Evolutionary conservation across 2,888 invertebrate species (phyloP).

Genomic region (Oxytorus armatus): DNA sequence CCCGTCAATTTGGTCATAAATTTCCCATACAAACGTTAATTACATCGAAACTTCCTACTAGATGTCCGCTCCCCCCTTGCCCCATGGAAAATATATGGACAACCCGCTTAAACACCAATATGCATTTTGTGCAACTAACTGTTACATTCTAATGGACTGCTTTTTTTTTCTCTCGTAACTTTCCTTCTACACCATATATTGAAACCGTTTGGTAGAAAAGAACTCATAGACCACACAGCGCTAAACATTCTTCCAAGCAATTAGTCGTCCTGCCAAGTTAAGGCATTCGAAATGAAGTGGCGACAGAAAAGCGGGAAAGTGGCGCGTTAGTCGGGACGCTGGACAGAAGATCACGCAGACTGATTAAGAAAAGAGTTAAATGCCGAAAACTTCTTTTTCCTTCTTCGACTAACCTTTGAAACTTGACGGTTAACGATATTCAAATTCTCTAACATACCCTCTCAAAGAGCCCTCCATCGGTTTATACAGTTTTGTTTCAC

Average conservation of each 20-base stretch:
- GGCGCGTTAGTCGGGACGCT: too few relatives aligned
- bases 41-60: background rate
- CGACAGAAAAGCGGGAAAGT: too few relatives aligned
- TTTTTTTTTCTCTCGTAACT: background rate
- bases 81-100: background rate
- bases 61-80: constrained; percentile 10
- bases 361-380: too few relatives aligned
- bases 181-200: background rate
- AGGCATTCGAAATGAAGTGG: background rate
- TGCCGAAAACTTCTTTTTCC: too few relatives aligned
- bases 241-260: background rate
- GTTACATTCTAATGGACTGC: background rate
- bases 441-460: too few relatives aligned
- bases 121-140: background rate
- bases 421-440: too few relatives aligned
- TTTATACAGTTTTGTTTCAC: too few relatives aligned
- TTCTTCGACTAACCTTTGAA: too few relatives aligned
- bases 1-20: too few relatives aligned
- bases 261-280: background rate
- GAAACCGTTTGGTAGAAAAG: constrained; percentile 1
- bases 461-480: too few relatives aligned
- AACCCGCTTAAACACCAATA: background rate
- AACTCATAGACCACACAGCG: background rate
- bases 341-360: too few relatives aligned
- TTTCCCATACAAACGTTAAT: background rate